These are phyloP conservation scores for Lasius platythorax DNA, from an alignment of 2,888 invertebrate genomes.

Conservation along the genomic window DNA sequence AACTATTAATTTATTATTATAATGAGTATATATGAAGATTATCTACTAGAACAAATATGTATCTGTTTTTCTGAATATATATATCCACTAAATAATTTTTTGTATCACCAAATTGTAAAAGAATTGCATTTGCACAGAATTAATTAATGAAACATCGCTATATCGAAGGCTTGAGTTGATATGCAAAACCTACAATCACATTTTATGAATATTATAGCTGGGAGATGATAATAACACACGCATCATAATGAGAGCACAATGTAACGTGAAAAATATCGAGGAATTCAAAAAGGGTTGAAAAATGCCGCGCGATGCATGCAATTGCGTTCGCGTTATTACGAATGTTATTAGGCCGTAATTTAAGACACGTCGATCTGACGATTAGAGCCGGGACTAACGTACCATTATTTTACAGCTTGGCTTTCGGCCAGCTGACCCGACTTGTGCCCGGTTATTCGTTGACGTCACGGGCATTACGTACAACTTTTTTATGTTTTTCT, in stretches of 20 bases:
- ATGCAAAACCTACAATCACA: background rate
- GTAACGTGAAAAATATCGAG: constrained; percentile 10
- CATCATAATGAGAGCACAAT: background rate
- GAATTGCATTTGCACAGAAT: background rate
- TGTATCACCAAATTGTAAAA: background rate
- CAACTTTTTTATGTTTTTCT: constrained; percentile 42
- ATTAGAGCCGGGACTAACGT: constrained; percentile 69
- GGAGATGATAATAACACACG: background rate
- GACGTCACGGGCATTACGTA: constrained; percentile 64
- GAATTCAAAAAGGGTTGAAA: background rate
- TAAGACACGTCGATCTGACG: constrained; percentile 66
- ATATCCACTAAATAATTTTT: background rate
- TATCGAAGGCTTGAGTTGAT: background rate
- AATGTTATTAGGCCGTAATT: constrained; percentile 68
- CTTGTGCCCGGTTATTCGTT: constrained; percentile 62
- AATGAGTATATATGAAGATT: background rate
- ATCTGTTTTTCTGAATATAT: background rate
- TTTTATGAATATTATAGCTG: background rate
- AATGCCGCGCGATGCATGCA: constrained; percentile 14
- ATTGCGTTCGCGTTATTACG: constrained; percentile 29
- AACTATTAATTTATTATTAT: constrained; percentile 1
- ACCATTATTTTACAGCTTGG: constrained; percentile 72
- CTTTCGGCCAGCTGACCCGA: constrained; percentile 66
- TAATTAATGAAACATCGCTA: background rate
- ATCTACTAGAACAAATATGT: background rate